Evolutionary conservation across 2,113 vertebrate species (phyloP).

Genomic region (Platichthys stellatus): DNA sequence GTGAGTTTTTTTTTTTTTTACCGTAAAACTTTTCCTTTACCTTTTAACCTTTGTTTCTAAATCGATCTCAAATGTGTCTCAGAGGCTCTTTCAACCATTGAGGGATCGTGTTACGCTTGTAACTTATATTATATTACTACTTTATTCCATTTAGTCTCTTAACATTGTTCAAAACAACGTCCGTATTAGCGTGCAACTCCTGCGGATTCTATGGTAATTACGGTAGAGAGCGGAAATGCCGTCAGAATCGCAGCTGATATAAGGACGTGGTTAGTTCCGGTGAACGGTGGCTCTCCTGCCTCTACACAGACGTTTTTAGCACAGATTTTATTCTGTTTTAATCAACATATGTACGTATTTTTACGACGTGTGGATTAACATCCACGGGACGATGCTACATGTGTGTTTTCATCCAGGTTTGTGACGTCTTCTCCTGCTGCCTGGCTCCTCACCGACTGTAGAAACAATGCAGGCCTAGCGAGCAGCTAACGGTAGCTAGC

Average conservation of each 20-base stretch:
- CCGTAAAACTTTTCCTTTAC: conserved; percentile 40
- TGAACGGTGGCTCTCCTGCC: conserved; percentile 52
- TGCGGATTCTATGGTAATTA: background rate
- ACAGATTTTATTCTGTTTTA: conserved; percentile 16
- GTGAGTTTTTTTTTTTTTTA: conserved; percentile 26
- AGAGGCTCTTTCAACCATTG: fast-evolving
- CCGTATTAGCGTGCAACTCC: background rate
- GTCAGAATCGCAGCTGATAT: conserved; percentile 54
- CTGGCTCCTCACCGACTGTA: conserved; percentile 38
- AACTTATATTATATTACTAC: fast-evolving
- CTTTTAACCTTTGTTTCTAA: background rate
- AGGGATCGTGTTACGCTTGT: fast-evolving
- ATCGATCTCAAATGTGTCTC: fast-evolving
- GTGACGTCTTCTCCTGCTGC: conserved; percentile 30
- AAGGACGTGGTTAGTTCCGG: conserved; percentile 73
- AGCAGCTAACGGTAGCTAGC: conserved; percentile 41
- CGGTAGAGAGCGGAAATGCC: conserved; percentile 67
- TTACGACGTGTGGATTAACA: background rate
- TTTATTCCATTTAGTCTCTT: fast-evolving
- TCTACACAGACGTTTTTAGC: background rate
- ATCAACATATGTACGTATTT: conserved; percentile 13
- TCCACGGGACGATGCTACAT: conserved; percentile 33
- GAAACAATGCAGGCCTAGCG: conserved; percentile 81
- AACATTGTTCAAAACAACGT: too few relatives aligned
- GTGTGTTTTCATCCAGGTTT: background rate